Base-by-base conservation (phyloP, 2,888 invertebrate species). In the Ornithoptera alexandrae region DNA sequence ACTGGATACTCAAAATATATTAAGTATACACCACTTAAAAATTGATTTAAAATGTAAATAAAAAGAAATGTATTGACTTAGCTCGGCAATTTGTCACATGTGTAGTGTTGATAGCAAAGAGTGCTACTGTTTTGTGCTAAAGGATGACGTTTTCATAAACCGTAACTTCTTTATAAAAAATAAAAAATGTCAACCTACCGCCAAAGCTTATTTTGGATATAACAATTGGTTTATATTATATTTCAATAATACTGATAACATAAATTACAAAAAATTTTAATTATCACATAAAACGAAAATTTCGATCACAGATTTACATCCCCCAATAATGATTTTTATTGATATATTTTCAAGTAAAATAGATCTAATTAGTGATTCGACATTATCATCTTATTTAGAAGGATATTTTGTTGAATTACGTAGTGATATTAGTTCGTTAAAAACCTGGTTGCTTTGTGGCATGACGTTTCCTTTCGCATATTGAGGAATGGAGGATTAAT, bases 401-500 rank as follows among this genome's bases (percentile, higher is more conserved):
- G 2, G 39, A 17, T 36, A 36, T 68, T 76, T 78, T 74, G 70
- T 76, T 75, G 22, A 20, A 56, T 63, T 42, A 10, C 42, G 50
- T 59, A 36, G 20, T 60, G 59, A 63, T 60, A 65, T 67, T 53
- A 62, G 76, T 85, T 84, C 79, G 81, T 79, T 83, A 82, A 86
- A 83, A 82, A 80, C 78, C 78, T 81, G 81, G 80, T 78, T 77
- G 79, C 84, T 83, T 87, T 88, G 86, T 84, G 81, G 75, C 77
- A 78, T 75, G 81, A 83, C 84, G 83, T 89, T 89, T 88, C 90
- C 89, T 85, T 88, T 90, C 81, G 82, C 80, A 82, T 85, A 86
- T 88, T 90, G 88, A 90, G 89, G 86, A 89, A 89, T 88, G 85
- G 87, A 85, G 86, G 85, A 92, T 90, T 91, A 91, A 92, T 92